A percentile compares a stretch with the other conserved stretches of the same genome.
Conservation (phyloP, 2,888 invertebrate species). For the Melieria crassipennis region DNA sequence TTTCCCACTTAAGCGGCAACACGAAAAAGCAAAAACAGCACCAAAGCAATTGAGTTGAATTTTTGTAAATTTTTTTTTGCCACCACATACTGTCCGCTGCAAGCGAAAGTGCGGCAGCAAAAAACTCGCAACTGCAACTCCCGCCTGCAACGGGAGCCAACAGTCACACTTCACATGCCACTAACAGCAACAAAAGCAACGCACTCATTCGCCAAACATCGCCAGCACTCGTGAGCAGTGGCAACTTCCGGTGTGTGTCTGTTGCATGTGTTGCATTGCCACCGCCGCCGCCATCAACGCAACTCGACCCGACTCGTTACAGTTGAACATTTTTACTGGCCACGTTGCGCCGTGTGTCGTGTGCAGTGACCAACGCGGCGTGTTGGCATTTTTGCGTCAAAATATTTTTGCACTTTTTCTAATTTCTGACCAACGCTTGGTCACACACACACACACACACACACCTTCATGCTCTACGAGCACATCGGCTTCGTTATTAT, state of each 20-base stretch:
- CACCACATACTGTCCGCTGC: background rate
- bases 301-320: too few species aligned
- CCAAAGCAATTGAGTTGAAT: too few species aligned
- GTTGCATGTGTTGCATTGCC: constrained; percentile 16
- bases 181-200: constrained; percentile 12
- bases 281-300: background rate
- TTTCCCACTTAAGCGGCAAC: constrained; percentile 27
- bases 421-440: background rate
- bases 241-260: constrained; percentile 12
- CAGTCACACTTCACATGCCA: constrained; percentile 1
- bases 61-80: too few species aligned
- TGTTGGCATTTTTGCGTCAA: too few species aligned
- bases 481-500: background rate
- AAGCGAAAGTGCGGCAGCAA: background rate
- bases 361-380: too few species aligned
- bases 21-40: constrained; percentile 25
- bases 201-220: constrained; percentile 2
- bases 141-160: background rate
- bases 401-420: too few species aligned
- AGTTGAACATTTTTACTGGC: too few species aligned
- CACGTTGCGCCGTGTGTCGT: too few species aligned
- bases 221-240: background rate
- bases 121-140: background rate
- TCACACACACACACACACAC: background rate
- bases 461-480: background rate